Evolutionary conservation across 2,888 invertebrate species (phyloP).

Genomic region (Hirtodrosophila alboralis): DNA sequence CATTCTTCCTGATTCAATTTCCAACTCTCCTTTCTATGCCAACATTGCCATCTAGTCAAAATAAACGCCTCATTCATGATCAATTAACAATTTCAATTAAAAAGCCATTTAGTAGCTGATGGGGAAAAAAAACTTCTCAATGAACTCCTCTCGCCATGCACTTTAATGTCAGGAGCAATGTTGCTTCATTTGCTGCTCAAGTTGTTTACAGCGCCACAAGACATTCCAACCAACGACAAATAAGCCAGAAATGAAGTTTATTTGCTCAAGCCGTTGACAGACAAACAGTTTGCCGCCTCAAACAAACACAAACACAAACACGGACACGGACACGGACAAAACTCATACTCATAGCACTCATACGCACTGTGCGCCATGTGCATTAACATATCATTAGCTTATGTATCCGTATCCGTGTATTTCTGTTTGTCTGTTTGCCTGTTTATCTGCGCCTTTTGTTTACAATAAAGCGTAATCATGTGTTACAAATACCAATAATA

Average conservation of each 20-base stretch:
- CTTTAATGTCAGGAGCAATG: slow-evolving; percentile 39
- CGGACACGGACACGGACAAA: neutral
- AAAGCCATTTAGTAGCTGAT: slow-evolving; percentile 30
- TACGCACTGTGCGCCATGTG: slow-evolving; percentile 73
- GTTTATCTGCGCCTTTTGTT: slow-evolving; percentile 75
- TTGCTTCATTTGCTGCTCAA: slow-evolving; percentile 2
- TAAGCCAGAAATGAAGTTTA: slow-evolving; percentile 59
- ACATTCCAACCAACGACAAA: slow-evolving; percentile 55
- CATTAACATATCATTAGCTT: slow-evolving; percentile 73
- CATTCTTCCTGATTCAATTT: too few species aligned
- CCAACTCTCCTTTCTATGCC: too few species aligned
- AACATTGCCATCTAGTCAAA: too few species aligned
- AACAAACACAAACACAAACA: slow-evolving; percentile 6
- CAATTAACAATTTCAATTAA: slow-evolving; percentile 57
- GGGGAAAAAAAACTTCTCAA: slow-evolving; percentile 37
- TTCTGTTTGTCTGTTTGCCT: slow-evolving; percentile 47
- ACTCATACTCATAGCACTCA: slow-evolving; percentile 52
- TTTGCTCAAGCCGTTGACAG: slow-evolving; percentile 74
- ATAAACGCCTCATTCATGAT: slow-evolving; percentile 3
- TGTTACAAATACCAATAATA: slow-evolving; percentile 79
- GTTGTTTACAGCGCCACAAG: slow-evolving; percentile 48
- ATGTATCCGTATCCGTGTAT: slow-evolving; percentile 4
- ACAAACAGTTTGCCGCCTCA: slow-evolving; percentile 62
- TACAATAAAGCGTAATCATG: slow-evolving; percentile 77
- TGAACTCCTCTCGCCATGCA: slow-evolving; percentile 52